Evolutionary conservation across 64 coral and sea anemone species (phyloP).

Genomic region (Acropora tenuis): DNA sequence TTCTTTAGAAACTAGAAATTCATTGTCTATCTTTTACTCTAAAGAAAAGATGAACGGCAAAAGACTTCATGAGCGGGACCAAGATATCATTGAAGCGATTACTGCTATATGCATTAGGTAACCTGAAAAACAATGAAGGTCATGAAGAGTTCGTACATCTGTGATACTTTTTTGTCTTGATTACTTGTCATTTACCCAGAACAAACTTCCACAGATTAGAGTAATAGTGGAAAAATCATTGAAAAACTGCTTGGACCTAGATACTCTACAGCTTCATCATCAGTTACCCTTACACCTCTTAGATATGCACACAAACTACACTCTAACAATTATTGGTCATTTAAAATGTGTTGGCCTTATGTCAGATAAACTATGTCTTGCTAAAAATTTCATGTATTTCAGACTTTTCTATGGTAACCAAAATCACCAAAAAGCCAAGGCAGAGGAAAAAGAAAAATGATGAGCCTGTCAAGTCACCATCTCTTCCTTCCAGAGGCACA

Average conservation of each 20-base stretch:
- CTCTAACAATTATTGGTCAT: too few species aligned
- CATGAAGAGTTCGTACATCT: not conserved
- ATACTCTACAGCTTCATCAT: not conserved
- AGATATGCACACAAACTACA: too few species aligned
- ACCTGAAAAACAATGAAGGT: not conserved
- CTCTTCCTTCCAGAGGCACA: not conserved
- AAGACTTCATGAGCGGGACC: constrained; percentile 42
- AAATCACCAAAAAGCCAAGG: constrained; percentile 24
- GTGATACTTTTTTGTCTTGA: not conserved
- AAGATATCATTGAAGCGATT: constrained; percentile 29
- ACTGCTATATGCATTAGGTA: not conserved
- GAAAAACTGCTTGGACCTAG: not conserved
- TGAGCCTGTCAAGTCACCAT: not conserved
- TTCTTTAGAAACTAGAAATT: too few species aligned
- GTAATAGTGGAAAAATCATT: not conserved
- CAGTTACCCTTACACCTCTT: not conserved
- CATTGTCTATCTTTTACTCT: not conserved
- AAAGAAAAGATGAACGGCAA: constrained; percentile 43
- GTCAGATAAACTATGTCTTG: not conserved
- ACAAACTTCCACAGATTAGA: not conserved
- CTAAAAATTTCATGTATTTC: constrained; percentile 19
- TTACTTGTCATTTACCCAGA: not conserved
- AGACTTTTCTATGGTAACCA: constrained; percentile 55
- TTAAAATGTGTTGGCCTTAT: too few species aligned
- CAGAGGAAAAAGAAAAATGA: not conserved